Conservation (phyloP, 2,888 invertebrate genomes). For the Standfussiana lucernea region DNA sequence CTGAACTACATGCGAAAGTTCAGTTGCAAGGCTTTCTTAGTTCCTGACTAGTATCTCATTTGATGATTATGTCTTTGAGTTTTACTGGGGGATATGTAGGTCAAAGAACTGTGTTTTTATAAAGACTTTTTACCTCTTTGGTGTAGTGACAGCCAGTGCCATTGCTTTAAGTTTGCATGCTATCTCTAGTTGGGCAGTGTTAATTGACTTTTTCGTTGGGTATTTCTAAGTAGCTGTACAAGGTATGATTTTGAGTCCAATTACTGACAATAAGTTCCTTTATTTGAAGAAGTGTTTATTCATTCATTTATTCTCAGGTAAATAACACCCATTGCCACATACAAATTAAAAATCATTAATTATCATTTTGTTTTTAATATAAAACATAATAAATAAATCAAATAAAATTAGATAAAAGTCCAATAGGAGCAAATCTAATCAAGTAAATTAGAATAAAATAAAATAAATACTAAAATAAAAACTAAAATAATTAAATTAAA, state of each 20-base stretch:
- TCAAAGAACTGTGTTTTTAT: not conserved
- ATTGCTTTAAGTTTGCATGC: not conserved
- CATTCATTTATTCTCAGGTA: too few relatives aligned
- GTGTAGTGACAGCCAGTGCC: not conserved
- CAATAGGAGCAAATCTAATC: too few relatives aligned
- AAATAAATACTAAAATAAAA: too few relatives aligned
- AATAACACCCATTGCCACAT: too few relatives aligned
- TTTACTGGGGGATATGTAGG: not conserved
- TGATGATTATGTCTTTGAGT: constrained; percentile 16
- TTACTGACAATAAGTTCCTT: not conserved
- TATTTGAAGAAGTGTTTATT: too few relatives aligned
- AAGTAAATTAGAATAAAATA: too few relatives aligned
- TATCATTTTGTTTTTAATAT: too few relatives aligned
- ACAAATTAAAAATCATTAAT: too few relatives aligned
- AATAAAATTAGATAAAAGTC: too few relatives aligned
- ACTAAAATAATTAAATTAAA: too few relatives aligned
- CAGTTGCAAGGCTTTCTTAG: constrained; percentile 23
- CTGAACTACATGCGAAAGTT: constrained; percentile 37
- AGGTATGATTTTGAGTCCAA: not conserved
- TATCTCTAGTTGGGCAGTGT: not conserved
- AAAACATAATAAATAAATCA: too few relatives aligned
- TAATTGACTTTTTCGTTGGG: not conserved
- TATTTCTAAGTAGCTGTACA: not conserved
- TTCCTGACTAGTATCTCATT: constrained; percentile 35
- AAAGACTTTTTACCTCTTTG: not conserved